Conservation (phyloP, 2,113 vertebrate species). For the Piaya cayana region DNA sequence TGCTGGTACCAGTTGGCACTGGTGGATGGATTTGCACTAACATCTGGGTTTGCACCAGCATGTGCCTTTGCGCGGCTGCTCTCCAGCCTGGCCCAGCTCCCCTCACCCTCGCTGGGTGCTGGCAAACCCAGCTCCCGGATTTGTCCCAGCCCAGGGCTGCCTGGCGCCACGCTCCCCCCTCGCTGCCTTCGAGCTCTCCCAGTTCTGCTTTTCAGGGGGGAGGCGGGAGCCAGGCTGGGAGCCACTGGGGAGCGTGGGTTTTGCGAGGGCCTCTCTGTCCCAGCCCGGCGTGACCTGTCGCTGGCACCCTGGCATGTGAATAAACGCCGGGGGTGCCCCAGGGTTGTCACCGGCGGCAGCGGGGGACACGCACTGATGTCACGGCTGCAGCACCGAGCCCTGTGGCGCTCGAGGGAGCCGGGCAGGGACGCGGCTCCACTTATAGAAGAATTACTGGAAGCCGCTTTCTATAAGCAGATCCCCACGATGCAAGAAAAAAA, state of each 20-base stretch:
- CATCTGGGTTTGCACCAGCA: not conserved
- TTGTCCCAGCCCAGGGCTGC: not conserved
- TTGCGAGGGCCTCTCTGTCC: not conserved
- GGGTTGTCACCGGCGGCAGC: not conserved
- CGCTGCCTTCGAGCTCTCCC: not conserved
- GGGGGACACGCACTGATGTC: slow-evolving; percentile 55
- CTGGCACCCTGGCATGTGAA: not conserved
- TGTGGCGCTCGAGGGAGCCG: slow-evolving; percentile 64
- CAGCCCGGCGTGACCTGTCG: not conserved
- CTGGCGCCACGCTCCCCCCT: not conserved
- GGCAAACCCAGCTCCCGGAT: not conserved
- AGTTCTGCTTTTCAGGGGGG: slow-evolving; percentile 39
- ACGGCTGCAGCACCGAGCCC: slow-evolving; percentile 38
- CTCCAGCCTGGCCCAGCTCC: not conserved
- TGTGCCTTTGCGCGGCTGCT: not conserved
- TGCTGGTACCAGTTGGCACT: rapidly evolving
- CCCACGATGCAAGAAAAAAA: slow-evolving; percentile 44
- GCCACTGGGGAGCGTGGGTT: not conserved
- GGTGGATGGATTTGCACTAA: not conserved
- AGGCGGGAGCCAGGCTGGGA: not conserved
- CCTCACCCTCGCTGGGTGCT: rapidly evolving
- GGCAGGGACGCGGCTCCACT: slow-evolving; percentile 60
- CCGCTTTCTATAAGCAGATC: slow-evolving; percentile 87
- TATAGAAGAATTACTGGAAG: slow-evolving; percentile 97
- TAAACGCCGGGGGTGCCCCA: not conserved